Conservation (phyloP, 2,888 invertebrate species). For the Bombylius major region DNA sequence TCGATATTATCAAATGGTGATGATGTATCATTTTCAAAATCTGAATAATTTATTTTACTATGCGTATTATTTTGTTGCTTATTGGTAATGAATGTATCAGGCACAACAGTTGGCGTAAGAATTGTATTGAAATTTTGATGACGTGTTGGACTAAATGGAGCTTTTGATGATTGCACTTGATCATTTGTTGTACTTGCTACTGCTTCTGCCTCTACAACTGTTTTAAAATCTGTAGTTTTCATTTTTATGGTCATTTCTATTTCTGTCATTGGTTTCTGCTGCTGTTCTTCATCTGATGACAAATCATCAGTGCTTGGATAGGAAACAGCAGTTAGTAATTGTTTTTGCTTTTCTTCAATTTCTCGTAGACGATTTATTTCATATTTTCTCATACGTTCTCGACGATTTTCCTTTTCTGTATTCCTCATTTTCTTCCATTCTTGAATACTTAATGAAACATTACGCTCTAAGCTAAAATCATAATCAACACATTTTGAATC, state of each 20-base stretch:
- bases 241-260: not conserved
- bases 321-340: constrained; percentile 45
- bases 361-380: constrained; percentile 45
- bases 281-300: constrained; percentile 37
- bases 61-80: not conserved
- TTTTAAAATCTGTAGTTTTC: not conserved
- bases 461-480: constrained; percentile 60
- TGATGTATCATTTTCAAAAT: constrained; percentile 84
- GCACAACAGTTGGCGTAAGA: constrained; percentile 32
- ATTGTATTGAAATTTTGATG: constrained; percentile 31
- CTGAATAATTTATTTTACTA: constrained; percentile 44
- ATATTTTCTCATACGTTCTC: constrained; percentile 45
- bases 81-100: not conserved
- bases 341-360: constrained; percentile 42
- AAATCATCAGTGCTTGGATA: constrained; percentile 51
- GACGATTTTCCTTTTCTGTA: constrained; percentile 47
- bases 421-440: constrained; percentile 57
- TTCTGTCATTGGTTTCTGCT: constrained; percentile 15
- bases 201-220: not conserved
- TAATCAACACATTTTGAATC: constrained; percentile 37
- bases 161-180: not conserved
- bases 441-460: constrained; percentile 55
- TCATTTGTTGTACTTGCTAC: not conserved
- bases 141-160: constrained; percentile 11
- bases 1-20: constrained; percentile 91